Base-by-base conservation (phyloP, 1,140 invertebrate genomes). In the Nylanderia fulva region DNA sequence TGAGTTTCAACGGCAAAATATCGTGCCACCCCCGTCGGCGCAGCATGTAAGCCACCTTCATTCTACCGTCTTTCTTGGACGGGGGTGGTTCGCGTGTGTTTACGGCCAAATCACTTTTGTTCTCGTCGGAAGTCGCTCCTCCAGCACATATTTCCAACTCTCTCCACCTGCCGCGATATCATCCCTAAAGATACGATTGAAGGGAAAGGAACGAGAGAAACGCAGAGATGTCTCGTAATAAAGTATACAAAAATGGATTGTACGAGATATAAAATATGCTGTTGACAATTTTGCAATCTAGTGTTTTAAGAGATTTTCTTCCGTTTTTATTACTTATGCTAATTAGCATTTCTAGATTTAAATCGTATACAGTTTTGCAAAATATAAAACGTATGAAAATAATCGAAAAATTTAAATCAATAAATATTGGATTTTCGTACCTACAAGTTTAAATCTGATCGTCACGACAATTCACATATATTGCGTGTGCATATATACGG, bases 61-160 rank as follows among this genome's bases (percentile, higher is more conserved):
- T 39, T 24, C 1, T 33, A n/a, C 29, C 48, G n/a, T 21, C 21
- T 15, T 52, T 42, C 42, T 66, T 45, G 52, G 13, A 2, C 45
- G 15, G 45, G 21, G 15, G 54, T 0, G 45, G 15, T 5, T 87
- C 66, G 71, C 74, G 60, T 33, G 84, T 89, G 86, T 91, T 90
- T 90, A 88, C 86, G 89, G 85, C 45, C 87, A 89, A 92, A 92
- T 92, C 91, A 92, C 87, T 91, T 91, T 91, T 90, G 76, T 91
- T 84, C 85, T 80, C 84, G 48, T 76, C 79, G 84, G 76, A 86
- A 82, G 72, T 84, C 85, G 63, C 77, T 80, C 56, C 64, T 76
- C 54, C 77, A 64, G 85, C 72, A 80, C 87, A 85, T 89, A 89
- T 87, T 83, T 85, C 71, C 71, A 42, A 36, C 61, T 54, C 54